These are phyloP conservation scores for Cosmorhoe ocellata DNA, from an alignment of 2,888 invertebrate genomes.

Conservation along the genomic window DNA sequence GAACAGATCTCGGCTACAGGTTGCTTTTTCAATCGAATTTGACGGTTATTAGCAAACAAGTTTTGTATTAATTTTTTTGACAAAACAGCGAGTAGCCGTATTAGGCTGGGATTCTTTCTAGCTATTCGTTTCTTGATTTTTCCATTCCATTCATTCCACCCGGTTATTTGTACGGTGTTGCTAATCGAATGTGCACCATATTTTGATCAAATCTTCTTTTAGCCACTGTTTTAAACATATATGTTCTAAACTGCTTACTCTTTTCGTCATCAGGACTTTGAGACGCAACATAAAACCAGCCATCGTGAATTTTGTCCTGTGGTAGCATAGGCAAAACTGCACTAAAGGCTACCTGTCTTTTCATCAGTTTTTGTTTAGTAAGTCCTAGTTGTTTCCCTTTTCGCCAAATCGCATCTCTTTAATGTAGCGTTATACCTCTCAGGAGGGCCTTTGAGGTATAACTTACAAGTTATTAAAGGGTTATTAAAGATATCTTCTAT, in stretches of 20 bases:
- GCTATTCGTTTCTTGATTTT: not conserved
- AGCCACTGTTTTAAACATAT: constrained; percentile 5
- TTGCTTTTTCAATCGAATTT: no score
- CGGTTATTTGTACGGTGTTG: constrained; percentile 6
- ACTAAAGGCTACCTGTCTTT: constrained; percentile 8
- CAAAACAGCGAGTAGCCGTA: no score
- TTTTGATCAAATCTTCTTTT: constrained; percentile 1
- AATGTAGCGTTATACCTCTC: no score
- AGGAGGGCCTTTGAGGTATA: no score
- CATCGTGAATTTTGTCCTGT: constrained; percentile 2
- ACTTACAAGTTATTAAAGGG: no score
- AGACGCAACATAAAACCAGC: not conserved
- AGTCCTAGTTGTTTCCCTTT: constrained; percentile 13
- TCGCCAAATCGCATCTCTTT: constrained; percentile 5
- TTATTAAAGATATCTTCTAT: no score
- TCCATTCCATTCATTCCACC: constrained; percentile 4
- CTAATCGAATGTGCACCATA: constrained; percentile 10
- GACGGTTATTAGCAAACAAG: no score
- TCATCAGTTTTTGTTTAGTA: not conserved
- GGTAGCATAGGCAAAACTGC: constrained; percentile 11
- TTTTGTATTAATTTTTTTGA: no score
- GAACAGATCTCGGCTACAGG: no score
- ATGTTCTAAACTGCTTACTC: constrained; percentile 7
- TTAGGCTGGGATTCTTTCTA: no score
- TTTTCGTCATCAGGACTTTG: constrained; percentile 9